A percentile compares a stretch with the other conserved stretches of the same genome.
Evolutionary conservation across 2,888 invertebrate genomes (phyloP).

Genomic region (Megastigmus dorsalis): DNA sequence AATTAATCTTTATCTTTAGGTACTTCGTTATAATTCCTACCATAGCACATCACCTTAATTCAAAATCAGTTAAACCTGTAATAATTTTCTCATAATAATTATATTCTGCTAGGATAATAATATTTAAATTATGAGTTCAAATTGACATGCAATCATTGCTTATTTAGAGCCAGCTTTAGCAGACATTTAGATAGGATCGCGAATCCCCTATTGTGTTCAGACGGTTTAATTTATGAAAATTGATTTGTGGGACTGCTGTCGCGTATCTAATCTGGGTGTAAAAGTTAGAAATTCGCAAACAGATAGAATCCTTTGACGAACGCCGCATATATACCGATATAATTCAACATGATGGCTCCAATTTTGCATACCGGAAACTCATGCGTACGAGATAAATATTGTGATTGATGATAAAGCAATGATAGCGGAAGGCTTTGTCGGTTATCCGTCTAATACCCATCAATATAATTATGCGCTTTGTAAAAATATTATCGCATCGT

Average conservation of each 20-base stretch:
- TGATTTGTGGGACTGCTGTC: conserved; percentile 9
- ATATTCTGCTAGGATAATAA: too few relatives aligned
- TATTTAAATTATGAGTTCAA: too few relatives aligned
- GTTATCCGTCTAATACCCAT: too few relatives aligned
- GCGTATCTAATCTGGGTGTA: conserved; percentile 28
- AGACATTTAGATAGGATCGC: not conserved
- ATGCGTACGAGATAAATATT: conserved; percentile 12
- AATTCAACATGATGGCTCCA: conserved; percentile 16
- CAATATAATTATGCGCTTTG: too few relatives aligned
- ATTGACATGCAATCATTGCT: too few relatives aligned
- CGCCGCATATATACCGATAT: conserved; percentile 7
- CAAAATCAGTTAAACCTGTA: too few relatives aligned
- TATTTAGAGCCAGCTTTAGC: too few relatives aligned
- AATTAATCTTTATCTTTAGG: too few relatives aligned
- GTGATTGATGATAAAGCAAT: conserved; percentile 6
- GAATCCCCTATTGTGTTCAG: not conserved
- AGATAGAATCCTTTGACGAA: conserved; percentile 32
- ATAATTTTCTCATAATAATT: too few relatives aligned
- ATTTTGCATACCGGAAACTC: conserved; percentile 10
- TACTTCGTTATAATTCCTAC: too few relatives aligned
- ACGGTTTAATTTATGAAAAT: conserved; percentile 23
- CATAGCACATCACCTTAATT: too few relatives aligned
- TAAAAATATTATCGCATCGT: too few relatives aligned
- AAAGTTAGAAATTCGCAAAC: conserved; percentile 4
- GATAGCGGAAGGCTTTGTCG: not conserved